phyloP scores from a whole-genome alignment of 2,113 vertebrate species.

The Sigmodon hispidus region DNA sequence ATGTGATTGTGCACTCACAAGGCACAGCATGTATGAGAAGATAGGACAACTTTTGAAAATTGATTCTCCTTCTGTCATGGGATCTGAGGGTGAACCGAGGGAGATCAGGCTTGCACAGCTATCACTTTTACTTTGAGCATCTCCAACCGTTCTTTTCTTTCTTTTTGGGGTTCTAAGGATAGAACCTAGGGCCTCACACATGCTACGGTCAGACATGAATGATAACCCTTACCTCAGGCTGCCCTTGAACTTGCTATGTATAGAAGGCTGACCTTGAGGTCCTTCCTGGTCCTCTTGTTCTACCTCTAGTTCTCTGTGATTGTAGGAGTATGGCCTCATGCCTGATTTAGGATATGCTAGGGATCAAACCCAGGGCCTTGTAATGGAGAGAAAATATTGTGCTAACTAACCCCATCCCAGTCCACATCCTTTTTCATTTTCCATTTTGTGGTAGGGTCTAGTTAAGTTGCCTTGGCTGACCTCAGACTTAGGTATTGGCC shows the following conservation, averaged over 20 bases:
- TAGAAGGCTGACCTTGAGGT: not conserved
- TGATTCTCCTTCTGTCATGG: not conserved
- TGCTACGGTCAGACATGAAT: not conserved
- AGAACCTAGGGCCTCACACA: not conserved
- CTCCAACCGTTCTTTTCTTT: not conserved
- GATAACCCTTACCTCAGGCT: not conserved
- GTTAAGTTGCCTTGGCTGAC: not conserved
- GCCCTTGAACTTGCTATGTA: not conserved
- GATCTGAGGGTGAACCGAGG: not conserved
- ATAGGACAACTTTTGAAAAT: not conserved
- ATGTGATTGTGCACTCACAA: not conserved
- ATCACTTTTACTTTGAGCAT: not conserved
- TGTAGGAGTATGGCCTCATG: not conserved
- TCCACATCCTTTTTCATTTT: not conserved
- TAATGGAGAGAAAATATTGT: not conserved
- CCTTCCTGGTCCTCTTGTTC: not conserved
- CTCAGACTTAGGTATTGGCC: not conserved
- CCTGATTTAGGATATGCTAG: not conserved
- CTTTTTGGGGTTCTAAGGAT: not conserved
- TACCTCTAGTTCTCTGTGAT: not conserved
- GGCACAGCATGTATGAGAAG: not conserved
- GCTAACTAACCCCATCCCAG: not conserved
- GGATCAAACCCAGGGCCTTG: not conserved
- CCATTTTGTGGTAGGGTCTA: not conserved
- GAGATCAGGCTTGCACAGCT: not conserved